Conservation (phyloP, 1,140 invertebrate genomes). For the Rhopalosiphum padi region DNA sequence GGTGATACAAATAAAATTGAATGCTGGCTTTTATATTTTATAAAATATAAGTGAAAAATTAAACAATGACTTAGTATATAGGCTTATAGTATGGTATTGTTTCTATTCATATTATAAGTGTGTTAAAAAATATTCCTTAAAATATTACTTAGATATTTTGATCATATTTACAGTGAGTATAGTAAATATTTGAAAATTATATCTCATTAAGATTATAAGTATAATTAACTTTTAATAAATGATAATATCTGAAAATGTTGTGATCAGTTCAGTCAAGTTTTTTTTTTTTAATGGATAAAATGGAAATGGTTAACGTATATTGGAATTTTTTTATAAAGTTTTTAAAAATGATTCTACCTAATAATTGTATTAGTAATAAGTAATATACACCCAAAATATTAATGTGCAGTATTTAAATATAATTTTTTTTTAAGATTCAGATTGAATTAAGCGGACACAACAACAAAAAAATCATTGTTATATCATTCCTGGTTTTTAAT, state of each 20-base stretch:
- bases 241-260: not conserved
- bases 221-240: not conserved
- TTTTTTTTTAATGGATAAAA: not conserved
- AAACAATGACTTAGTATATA: not conserved
- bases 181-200: not conserved
- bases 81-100: not conserved
- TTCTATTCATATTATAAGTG: too few species aligned
- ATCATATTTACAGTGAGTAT: too few species aligned
- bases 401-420: not conserved
- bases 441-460: not conserved
- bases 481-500: not conserved
- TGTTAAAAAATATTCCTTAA: not conserved
- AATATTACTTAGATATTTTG: too few species aligned
- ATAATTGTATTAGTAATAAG: not conserved
- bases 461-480: not conserved
- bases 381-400: not conserved
- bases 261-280: not conserved
- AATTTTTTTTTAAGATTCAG: not conserved
- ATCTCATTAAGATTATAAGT: not conserved
- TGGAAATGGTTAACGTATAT: not conserved
- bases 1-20: not conserved
- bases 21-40: not conserved
- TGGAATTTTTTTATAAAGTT: not conserved
- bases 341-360: not conserved
- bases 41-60: not conserved